Conservation (phyloP, 2,113 vertebrate genomes). For the Tringa solitaria region DNA sequence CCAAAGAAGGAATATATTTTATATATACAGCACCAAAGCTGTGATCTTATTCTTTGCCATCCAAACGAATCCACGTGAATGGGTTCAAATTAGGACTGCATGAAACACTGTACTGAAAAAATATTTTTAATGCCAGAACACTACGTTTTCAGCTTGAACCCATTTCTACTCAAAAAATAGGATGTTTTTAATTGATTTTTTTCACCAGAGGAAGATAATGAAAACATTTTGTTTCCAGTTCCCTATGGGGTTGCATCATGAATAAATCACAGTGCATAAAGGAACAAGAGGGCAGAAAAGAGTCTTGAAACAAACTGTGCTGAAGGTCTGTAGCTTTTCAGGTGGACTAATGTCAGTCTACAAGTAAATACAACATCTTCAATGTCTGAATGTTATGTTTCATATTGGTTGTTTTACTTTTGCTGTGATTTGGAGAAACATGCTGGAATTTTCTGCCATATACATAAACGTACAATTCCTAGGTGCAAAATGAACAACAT, state of each 20-base stretch:
- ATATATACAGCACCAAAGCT: neutral
- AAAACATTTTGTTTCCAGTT: neutral
- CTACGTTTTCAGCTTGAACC: neutral
- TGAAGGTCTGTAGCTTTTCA: neutral
- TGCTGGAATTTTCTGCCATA: neutral
- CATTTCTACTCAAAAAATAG: neutral
- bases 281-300: neutral
- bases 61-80: neutral
- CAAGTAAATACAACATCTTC: neutral
- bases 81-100: neutral
- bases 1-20: neutral
- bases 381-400: neutral
- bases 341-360: neutral
- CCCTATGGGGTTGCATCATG: neutral
- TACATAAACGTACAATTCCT: neutral
- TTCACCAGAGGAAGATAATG: neutral
- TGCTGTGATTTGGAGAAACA: neutral
- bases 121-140: neutral
- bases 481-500: neutral
- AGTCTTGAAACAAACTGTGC: neutral
- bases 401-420: neutral
- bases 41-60: neutral
- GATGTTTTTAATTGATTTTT: neutral
- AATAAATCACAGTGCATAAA: neutral
- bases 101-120: neutral